Evolutionary conservation across 2,797 vertebrate species (phyloP), one percentile per base, ranked within the genome.

Genomic region (Schizopygopsis pylzovi): DNA sequence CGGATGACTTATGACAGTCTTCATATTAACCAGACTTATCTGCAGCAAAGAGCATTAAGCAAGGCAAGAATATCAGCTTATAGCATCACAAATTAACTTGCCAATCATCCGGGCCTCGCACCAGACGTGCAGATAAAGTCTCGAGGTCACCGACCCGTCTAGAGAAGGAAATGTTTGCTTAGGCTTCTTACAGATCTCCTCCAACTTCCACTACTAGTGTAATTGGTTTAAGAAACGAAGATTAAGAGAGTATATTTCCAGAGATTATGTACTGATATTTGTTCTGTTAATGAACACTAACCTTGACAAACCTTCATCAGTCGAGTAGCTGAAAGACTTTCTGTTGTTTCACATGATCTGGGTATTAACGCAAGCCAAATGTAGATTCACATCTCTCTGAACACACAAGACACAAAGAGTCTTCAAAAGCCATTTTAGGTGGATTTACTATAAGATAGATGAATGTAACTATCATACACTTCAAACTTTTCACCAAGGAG

Each of bases 21-120:
- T 96, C 94, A 94, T 95, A 96, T 96, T 95, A 95, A 92, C 92
- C 93, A 90, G 94, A 94, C 92, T 95, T 95, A 95, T 96, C 95
- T 93, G 93, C 83, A 45, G 93, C 93, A 94, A 94, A 95, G 94
- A 94, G 95, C 93, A 94, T 96, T 96, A 96, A 90, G 91, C 91
- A 91, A 85, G 89, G 87, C 92, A 92, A 95, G 94, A 94, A 94
- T 93, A 94, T 95, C 91, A 89, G 89, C 91, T 88, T 94, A 96
- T 95, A 93, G 91, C 89, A 96, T 96, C 95, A 93, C 91, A 95
- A 95, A 96, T 95, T 94, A 95, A 95, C 94, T 93, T 96, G 95
- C 94, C 95, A 96, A 94, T 96, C 95, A 95, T 91, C 88, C 89
- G 68, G 67, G 85, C 90, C 91, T 86, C 91, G 91, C 93, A 95